Conservation (phyloP, 2,888 invertebrate species). For the Diadromus collaris region DNA sequence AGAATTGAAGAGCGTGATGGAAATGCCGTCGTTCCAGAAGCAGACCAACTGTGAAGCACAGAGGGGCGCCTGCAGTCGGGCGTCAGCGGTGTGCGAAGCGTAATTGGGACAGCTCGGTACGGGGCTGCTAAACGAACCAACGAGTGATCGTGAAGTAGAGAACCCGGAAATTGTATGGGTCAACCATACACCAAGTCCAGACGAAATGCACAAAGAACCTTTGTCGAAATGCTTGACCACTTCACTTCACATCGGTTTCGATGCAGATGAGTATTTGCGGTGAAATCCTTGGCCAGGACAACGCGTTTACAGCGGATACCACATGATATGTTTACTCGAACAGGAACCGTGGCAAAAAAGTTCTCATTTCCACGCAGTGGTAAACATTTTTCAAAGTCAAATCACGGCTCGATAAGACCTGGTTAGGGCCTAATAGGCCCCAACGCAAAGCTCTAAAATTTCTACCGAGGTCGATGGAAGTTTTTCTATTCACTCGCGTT, state of each 20-base stretch:
- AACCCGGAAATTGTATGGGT: not conserved
- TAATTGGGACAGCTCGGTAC: conserved; percentile 51
- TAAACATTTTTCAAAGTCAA: too few species aligned
- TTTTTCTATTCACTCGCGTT: not conserved
- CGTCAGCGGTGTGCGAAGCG: conserved; percentile 24
- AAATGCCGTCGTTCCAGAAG: conserved; percentile 1
- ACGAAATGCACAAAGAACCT: not conserved
- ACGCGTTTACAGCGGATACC: too few species aligned
- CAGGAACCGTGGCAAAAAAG: too few species aligned
- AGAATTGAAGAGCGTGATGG: conserved; percentile 19
- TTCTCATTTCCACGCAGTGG: too few species aligned
- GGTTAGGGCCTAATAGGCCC: not conserved
- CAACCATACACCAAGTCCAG: not conserved
- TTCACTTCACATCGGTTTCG: not conserved
- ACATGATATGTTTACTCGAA: too few species aligned
- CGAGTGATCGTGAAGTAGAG: conserved; percentile 36
- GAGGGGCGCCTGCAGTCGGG: not conserved
- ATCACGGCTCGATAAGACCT: too few species aligned
- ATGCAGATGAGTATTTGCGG: not conserved
- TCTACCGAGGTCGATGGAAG: not conserved
- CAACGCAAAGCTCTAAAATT: not conserved
- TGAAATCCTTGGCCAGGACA: not conserved
- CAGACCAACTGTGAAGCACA: not conserved
- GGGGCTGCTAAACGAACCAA: conserved; percentile 25
- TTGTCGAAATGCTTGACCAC: not conserved